A percentile compares a stretch with the other conserved stretches of the same genome.
These are phyloP conservation scores for Blennius ocellaris DNA, from an alignment of 2,113 vertebrate genomes.

Conservation along the genomic window DNA sequence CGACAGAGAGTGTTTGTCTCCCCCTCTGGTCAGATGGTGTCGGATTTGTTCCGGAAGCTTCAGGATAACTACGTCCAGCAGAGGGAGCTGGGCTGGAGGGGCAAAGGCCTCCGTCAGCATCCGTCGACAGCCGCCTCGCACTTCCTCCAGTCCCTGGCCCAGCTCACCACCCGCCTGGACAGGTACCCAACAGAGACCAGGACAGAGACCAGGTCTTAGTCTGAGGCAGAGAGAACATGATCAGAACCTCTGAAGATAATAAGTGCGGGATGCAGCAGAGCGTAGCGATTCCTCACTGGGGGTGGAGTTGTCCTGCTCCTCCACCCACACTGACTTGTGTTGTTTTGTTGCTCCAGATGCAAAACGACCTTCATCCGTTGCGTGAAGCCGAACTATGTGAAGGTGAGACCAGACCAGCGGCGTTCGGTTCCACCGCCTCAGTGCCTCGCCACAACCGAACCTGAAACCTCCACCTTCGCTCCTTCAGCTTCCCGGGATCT, in stretches of 20 bases:
- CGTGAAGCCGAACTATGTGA: slow-evolving; percentile 88
- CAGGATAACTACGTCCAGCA: slow-evolving; percentile 76
- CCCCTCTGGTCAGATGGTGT: slow-evolving; percentile 81
- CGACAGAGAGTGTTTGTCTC: no score
- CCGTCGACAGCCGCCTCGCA: slow-evolving; percentile 82
- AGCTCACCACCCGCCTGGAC: slow-evolving; percentile 86
- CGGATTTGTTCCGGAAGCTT: slow-evolving; percentile 86
- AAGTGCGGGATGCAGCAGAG: no score
- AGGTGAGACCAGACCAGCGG: slow-evolving; percentile 79
- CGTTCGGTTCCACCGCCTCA: no score
- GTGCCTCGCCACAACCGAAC: no score
- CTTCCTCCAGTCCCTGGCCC: slow-evolving; percentile 88
- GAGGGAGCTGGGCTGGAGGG: slow-evolving; percentile 72
- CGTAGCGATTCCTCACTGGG: no score
- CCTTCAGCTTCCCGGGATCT: slow-evolving; percentile 86
- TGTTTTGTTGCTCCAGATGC: slow-evolving; percentile 78
- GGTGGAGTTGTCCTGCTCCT: no score
- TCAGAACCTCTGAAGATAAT: no score
- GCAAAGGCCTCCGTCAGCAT: slow-evolving; percentile 76
- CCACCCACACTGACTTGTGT: slow-evolving; percentile 4
- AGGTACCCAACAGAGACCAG: slow-evolving; percentile 84
- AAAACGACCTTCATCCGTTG: slow-evolving; percentile 88
- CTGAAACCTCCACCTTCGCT: not conserved
- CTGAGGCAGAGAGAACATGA: no score
- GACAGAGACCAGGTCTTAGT: no score